These are phyloP conservation scores for Arctocebus calabarensis DNA, from an alignment of 2,797 vertebrate genomes.

Conservation along the genomic window DNA sequence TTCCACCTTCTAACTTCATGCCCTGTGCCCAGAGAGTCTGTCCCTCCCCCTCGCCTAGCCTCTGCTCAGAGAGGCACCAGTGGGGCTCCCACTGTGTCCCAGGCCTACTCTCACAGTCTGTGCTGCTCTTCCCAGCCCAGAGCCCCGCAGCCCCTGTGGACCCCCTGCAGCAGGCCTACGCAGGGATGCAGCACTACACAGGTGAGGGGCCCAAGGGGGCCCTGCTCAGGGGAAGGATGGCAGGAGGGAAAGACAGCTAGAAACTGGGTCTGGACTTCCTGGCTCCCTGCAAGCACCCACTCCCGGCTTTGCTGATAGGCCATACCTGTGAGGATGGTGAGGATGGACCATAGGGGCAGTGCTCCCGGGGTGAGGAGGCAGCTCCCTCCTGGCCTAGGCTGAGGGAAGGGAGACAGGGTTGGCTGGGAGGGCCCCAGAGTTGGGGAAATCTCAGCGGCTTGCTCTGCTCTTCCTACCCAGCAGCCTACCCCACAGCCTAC, in stretches of 20 bases:
- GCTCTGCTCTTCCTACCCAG: slow-evolving; percentile 83
- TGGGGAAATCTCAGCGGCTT: background rate
- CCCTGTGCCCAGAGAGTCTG: background rate
- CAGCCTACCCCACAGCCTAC: slow-evolving; percentile 95
- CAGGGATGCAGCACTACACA: slow-evolving; percentile 97
- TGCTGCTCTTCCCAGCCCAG: slow-evolving; percentile 89
- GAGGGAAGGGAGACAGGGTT: background rate
- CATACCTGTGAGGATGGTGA: background rate
- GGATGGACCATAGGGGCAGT: background rate
- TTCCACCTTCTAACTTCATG: background rate
- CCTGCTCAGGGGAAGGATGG: background rate
- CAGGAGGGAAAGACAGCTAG: background rate
- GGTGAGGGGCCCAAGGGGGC: slow-evolving; percentile 84
- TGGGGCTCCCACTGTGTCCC: background rate
- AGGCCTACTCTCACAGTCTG: background rate
- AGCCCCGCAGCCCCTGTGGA: slow-evolving; percentile 94
- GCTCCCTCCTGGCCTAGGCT: background rate
- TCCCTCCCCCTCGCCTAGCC: background rate
- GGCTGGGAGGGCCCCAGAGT: background rate
- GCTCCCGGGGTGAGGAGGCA: background rate
- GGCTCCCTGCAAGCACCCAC: background rate
- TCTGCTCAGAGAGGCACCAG: background rate
- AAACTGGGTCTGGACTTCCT: background rate
- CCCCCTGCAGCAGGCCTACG: slow-evolving; percentile 95
- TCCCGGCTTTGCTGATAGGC: background rate